Conservation (phyloP, 2,888 invertebrate genomes). For the Rhogogaster chlorosoma region DNA sequence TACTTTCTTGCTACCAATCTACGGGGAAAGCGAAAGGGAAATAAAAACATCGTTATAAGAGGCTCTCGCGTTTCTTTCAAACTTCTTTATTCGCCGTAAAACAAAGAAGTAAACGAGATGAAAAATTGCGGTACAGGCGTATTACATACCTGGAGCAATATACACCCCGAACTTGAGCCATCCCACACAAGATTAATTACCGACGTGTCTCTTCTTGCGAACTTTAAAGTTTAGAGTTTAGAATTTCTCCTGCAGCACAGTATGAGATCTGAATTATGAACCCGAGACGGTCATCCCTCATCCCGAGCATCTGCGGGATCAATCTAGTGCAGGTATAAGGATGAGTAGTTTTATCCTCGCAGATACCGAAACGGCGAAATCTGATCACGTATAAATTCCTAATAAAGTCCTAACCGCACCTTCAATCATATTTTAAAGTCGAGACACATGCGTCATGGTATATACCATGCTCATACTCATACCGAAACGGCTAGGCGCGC, state of each 20-base stretch:
- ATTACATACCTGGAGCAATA: not conserved
- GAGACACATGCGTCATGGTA: not conserved
- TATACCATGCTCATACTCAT: not conserved
- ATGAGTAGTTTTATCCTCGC: not conserved
- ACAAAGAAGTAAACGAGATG: conserved; percentile 24
- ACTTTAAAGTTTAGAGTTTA: conserved; percentile 27
- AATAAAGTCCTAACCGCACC: not conserved
- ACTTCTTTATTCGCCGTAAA: not conserved
- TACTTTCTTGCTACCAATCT: not conserved
- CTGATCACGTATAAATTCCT: not conserved
- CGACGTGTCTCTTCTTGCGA: conserved; percentile 1
- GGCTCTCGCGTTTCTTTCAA: not conserved
- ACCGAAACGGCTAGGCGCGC: not conserved
- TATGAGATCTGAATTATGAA: conserved; percentile 24
- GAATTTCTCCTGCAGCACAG: not conserved
- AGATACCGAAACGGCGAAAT: not conserved
- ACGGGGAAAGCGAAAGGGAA: not conserved
- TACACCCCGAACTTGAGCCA: not conserved
- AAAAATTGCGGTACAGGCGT: conserved; percentile 30
- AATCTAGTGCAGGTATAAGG: not conserved
- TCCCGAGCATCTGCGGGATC: not conserved
- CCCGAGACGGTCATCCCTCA: not conserved
- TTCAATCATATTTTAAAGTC: conserved; percentile 12
- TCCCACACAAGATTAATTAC: conserved; percentile 34
- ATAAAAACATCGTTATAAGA: not conserved